Conservation (phyloP, 2,888 invertebrate species). For the Drosophila cyrtoloma region DNA sequence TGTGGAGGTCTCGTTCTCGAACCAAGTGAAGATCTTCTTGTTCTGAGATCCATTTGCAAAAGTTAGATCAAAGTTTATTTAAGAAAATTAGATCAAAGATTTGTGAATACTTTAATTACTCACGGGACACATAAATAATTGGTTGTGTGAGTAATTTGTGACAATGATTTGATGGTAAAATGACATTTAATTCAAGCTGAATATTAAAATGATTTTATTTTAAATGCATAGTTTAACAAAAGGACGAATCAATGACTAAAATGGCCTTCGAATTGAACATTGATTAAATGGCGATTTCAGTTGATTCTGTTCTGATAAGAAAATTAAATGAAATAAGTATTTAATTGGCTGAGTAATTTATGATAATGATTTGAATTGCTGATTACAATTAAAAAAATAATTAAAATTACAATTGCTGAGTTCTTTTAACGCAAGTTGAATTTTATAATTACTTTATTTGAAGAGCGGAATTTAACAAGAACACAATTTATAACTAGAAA, state of each 20-base stretch:
- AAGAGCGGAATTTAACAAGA: neutral
- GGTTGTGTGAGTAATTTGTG: neutral
- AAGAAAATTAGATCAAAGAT: neutral
- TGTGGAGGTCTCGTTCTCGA: constrained; percentile 89
- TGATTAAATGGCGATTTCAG: neutral
- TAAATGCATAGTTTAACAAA: neutral
- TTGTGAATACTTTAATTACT: neutral
- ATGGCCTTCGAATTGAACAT: neutral
- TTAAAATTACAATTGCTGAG: neutral
- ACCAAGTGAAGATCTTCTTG: constrained; percentile 92
- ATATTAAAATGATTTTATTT: neutral
- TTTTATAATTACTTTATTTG: neutral
- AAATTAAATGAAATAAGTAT: neutral
- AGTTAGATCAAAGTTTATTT: neutral
- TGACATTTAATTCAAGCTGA: neutral
- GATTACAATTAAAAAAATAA: too few relatives aligned
- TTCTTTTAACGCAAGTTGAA: neutral
- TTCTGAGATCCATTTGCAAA: constrained; percentile 86
- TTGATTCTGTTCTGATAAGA: neutral
- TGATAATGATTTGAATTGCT: neutral
- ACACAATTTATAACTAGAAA: neutral
- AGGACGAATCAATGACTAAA: neutral
- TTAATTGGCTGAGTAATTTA: neutral
- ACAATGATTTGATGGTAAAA: constrained; percentile 28
- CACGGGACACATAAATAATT: neutral